Evolutionary conservation across 1,140 invertebrate species (phyloP).

Genomic region (Leptopilina clavipes): DNA sequence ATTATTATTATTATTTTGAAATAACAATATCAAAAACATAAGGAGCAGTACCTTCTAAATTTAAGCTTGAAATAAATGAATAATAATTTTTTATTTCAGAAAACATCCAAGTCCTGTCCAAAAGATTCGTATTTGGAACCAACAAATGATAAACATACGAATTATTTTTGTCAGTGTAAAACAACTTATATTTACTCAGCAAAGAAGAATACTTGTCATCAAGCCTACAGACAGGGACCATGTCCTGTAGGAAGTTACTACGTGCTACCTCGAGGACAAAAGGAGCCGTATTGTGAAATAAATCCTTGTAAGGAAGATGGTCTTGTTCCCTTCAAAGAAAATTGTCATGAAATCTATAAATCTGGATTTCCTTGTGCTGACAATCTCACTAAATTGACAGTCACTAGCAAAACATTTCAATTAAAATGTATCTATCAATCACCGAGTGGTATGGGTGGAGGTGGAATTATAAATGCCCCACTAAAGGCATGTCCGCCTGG

Average conservation of each 20-base stretch:
- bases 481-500: neutral
- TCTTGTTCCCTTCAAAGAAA: neutral
- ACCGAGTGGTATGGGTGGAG: too few relatives aligned
- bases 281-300: constrained; percentile 66
- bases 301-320: too few relatives aligned
- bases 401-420: neutral
- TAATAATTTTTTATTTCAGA: too few relatives aligned
- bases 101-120: constrained; percentile 75
- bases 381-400: neutral
- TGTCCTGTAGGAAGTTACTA: constrained; percentile 76
- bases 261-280: constrained; percentile 73
- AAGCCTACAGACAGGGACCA: constrained; percentile 79
- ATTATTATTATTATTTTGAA: too few relatives aligned
- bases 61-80: too few relatives aligned
- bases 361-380: neutral
- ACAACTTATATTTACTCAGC: constrained; percentile 79
- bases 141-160: constrained; percentile 75
- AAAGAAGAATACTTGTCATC: constrained; percentile 76
- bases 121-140: constrained; percentile 79
- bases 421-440: neutral
- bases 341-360: neutral
- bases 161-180: constrained; percentile 82
- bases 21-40: too few relatives aligned
- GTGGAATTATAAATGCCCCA: neutral
- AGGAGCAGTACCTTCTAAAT: too few relatives aligned